These are phyloP conservation scores for Formica aserva DNA, from an alignment of 2,888 invertebrate genomes.

Conservation along the genomic window DNA sequence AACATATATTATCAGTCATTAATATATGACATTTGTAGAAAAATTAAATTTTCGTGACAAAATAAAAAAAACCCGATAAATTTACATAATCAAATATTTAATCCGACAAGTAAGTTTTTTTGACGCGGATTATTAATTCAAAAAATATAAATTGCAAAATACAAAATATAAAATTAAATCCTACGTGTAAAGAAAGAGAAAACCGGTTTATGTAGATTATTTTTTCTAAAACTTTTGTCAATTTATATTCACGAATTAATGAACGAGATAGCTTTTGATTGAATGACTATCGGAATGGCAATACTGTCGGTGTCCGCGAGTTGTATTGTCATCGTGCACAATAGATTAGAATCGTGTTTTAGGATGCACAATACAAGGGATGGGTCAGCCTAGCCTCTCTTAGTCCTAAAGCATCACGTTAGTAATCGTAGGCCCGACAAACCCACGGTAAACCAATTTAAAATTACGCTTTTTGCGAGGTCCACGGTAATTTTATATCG, in stretches of 20 bases:
- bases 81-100: neutral
- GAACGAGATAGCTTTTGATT: constrained; percentile 2
- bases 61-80: neutral
- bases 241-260: constrained; percentile 7
- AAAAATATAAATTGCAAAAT: constrained; percentile 1
- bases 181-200: neutral
- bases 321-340: constrained; percentile 68
- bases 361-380: constrained; percentile 79
- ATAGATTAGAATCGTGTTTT: constrained; percentile 64
- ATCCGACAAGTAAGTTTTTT: neutral
- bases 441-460: neutral
- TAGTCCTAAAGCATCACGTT: constrained; percentile 57
- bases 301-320: constrained; percentile 19
- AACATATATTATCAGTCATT: neutral
- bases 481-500: neutral
- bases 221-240: neutral
- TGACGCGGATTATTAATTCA: neutral
- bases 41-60: neutral
- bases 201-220: neutral
- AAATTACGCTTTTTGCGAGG: neutral
- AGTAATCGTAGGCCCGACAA: neutral
- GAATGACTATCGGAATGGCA: constrained; percentile 37
- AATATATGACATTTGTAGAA: neutral
- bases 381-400: constrained; percentile 75
- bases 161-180: neutral